Conservation (phyloP, 1,140 invertebrate species). For the Episyrphus balteatus region DNA sequence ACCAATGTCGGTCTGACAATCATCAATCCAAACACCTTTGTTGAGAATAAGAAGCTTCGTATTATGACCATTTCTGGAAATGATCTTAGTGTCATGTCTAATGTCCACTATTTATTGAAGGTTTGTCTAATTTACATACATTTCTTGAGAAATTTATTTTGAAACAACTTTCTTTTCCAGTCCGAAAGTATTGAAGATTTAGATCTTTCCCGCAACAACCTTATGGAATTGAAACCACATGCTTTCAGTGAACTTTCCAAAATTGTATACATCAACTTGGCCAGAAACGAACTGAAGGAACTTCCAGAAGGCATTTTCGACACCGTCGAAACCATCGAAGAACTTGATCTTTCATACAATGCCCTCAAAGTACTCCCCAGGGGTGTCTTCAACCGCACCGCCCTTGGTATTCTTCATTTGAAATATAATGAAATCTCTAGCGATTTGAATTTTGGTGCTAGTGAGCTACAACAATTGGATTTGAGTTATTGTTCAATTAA, state of each 20-base stretch:
- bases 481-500: constrained; percentile 51
- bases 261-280: constrained; percentile 51
- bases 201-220: constrained; percentile 51
- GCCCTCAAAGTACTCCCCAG: constrained; percentile 43
- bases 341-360: constrained; percentile 56
- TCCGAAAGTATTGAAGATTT: constrained; percentile 53
- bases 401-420: constrained; percentile 48
- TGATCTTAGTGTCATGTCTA: constrained; percentile 41
- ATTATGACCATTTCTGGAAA: constrained; percentile 56
- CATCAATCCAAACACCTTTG: constrained; percentile 54
- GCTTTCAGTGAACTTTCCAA: constrained; percentile 49
- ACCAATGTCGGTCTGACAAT: constrained; percentile 49
- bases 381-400: constrained; percentile 48
- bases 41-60: constrained; percentile 49
- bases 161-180: constrained; percentile 4
- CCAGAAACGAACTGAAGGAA: constrained; percentile 48
- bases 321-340: constrained; percentile 45
- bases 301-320: constrained; percentile 49
- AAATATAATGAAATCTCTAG: constrained; percentile 44
- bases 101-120: constrained; percentile 26
- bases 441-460: constrained; percentile 41
- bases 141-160: constrained; percentile 39
- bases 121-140: constrained; percentile 7
- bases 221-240: constrained; percentile 44
- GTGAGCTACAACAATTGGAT: constrained; percentile 48